Percentiles rank a stretch among this genome's conserved stretches.
phyloP scores from a whole-genome alignment of 92 coral and sea anemone genomes.

The Anthopleura xanthogrammica region DNA sequence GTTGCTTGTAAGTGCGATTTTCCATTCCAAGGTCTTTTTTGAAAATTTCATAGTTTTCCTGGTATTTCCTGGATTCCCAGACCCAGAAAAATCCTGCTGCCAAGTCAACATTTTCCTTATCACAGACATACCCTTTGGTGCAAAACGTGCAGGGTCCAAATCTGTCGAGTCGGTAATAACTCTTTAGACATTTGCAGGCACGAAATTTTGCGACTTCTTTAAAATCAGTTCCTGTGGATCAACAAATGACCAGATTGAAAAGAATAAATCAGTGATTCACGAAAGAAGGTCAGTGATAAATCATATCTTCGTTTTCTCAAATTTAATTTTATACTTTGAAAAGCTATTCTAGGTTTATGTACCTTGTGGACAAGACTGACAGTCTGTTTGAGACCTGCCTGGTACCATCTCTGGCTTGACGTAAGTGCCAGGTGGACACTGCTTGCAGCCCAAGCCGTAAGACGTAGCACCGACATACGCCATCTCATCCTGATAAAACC shows the following conservation, averaged over 20 bases:
- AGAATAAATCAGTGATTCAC: no score
- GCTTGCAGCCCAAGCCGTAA: slow-evolving; percentile 2
- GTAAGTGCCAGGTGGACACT: not conserved
- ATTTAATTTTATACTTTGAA: not conserved
- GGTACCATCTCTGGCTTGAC: not conserved
- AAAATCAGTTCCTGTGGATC: slow-evolving; percentile 7
- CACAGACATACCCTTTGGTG: slow-evolving; percentile 2
- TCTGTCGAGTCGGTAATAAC: slow-evolving; percentile 8
- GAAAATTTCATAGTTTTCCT: not conserved
- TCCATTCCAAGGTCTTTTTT: not conserved
- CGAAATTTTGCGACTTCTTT: slow-evolving; percentile 3
- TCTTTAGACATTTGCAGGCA: slow-evolving; percentile 4
- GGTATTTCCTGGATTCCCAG: not conserved
- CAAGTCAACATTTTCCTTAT: slow-evolving; percentile 2
- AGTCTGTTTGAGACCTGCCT: not conserved
- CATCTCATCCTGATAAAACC: slow-evolving; percentile 4
- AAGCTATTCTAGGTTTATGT: not conserved
- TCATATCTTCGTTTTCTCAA: no score
- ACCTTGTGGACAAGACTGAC: not conserved
- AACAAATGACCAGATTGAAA: no score
- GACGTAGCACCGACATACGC: not conserved
- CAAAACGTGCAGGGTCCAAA: slow-evolving; percentile 15
- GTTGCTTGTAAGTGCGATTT: not conserved
- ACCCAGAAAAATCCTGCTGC: not conserved
- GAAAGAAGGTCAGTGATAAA: no score